Evolutionary conservation across 2,888 invertebrate genomes (phyloP).

Genomic region (Erannis defoliaria): DNA sequence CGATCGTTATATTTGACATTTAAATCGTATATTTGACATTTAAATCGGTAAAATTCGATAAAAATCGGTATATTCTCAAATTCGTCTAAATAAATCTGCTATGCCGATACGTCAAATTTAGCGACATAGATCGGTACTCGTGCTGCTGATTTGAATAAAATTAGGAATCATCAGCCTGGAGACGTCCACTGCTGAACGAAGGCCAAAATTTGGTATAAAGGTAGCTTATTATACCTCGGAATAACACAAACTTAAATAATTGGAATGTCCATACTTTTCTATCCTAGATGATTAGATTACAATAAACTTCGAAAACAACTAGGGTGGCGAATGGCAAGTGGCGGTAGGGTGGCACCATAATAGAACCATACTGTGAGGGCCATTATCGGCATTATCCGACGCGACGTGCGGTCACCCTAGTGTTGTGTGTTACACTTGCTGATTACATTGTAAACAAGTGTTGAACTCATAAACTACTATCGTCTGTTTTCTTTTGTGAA

Average conservation of each 20-base stretch:
- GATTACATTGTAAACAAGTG: conserved; percentile 32
- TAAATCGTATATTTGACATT: too few relatives aligned
- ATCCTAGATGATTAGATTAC: conserved; percentile 36
- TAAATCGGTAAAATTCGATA: too few relatives aligned
- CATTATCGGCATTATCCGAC: conserved; percentile 31
- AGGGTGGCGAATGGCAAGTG: conserved; percentile 27
- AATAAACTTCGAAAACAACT: conserved; percentile 30
- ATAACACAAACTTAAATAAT: too few relatives aligned
- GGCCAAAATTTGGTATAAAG: too few relatives aligned
- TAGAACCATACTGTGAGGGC: conserved; percentile 31
- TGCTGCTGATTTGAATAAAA: too few relatives aligned
- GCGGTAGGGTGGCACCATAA: conserved; percentile 39
- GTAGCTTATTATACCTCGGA: not conserved
- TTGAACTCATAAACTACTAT: not conserved
- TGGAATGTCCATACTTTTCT: conserved; percentile 31
- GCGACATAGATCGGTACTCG: too few relatives aligned
- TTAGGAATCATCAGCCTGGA: too few relatives aligned
- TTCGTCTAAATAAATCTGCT: too few relatives aligned
- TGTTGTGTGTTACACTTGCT: conserved; percentile 38
- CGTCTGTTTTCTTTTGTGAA: not conserved
- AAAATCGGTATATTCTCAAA: too few relatives aligned
- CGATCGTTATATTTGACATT: too few relatives aligned
- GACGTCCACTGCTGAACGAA: too few relatives aligned
- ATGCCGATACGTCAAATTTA: too few relatives aligned
- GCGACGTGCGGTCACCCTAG: conserved; percentile 38